phyloP scores from a whole-genome alignment of 2,113 vertebrate genomes.

The Suncus etruscus region DNA sequence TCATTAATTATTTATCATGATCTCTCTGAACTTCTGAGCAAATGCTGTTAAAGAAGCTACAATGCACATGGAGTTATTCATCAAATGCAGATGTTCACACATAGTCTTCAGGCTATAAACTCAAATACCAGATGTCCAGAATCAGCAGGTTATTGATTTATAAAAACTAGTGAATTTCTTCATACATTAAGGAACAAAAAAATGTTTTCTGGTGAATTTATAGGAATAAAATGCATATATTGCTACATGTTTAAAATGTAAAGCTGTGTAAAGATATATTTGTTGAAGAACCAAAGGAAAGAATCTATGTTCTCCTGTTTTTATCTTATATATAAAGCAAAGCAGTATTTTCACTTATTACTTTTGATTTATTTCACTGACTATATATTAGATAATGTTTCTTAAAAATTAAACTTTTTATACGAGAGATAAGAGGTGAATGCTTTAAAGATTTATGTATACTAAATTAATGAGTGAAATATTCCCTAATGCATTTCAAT shows the following conservation, averaged over 20 bases:
- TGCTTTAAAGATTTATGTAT: constrained; percentile 7
- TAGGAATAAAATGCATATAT: constrained; percentile 48
- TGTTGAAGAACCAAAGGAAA: constrained; percentile 68
- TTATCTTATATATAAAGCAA: neutral
- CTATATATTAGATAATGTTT: neutral
- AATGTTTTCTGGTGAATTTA: constrained; percentile 56
- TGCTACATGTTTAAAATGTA: neutral
- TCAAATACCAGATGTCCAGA: constrained; percentile 81
- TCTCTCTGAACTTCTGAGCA: constrained; percentile 73
- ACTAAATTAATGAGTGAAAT: constrained; percentile 22
- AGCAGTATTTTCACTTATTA: constrained; percentile 19
- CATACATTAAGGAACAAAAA: constrained; percentile 71
- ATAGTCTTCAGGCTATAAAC: constrained; percentile 83
- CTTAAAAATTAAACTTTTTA: constrained; percentile 15
- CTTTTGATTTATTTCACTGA: neutral
- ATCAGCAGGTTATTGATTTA: constrained; percentile 81
- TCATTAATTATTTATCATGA: constrained; percentile 85
- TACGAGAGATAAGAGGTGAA: neutral
- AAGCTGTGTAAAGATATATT: constrained; percentile 27
- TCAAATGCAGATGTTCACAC: constrained; percentile 82
- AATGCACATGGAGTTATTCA: constrained; percentile 75
- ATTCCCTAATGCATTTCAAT: neutral
- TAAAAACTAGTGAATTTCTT: constrained; percentile 65
- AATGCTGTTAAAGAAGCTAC: constrained; percentile 72
- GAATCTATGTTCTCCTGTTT: neutral